Base-by-base conservation (phyloP, 2,888 invertebrate genomes). In the Ornithoptera alexandrae region DNA sequence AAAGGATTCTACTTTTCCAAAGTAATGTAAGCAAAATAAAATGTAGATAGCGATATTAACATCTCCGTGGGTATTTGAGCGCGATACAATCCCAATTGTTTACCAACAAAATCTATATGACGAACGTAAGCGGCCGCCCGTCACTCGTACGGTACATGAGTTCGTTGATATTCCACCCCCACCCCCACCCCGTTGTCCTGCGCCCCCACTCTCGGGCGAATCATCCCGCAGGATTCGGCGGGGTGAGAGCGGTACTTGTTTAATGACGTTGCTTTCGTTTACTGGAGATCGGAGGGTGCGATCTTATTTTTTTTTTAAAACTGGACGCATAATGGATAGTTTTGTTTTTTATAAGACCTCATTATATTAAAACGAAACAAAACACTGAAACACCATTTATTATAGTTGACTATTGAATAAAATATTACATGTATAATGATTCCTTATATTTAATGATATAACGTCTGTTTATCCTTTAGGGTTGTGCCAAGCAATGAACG, bases 101-200 rank as follows among this genome's bases (percentile, higher is more conserved):
- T 92, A 92, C 92, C 82, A 92, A 92, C 92, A 92, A 82, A 83
- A 83, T 83, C 79, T 86, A 86, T 84, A 87, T 84, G 85, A 73
- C 81, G 79, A 80, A 77, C 78, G 84, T 84, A 84, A 82, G 75
- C 85, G 85, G 83, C 81, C 82, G 78, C 82, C 86, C 89, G 86
- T 86, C 89, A 87, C 86, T 85, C 88, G 86, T 85, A 85, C 84
- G 82, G 82, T 81, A 85, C 87, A 88, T 86, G 90, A 89, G 91
- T 90, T 90, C 91, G 92, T 92, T 90, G 89, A 91, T 90, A 88
- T 88, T 85, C 87, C 74, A 80, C 87, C 84, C 79, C 87, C 74
- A 80, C 87, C 84, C 79, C 81, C 77, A 73, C 74, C 74, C 76
- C 76, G 76, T 74, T 70, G 71, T 67, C 72, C 67, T 72, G 69